A percentile compares a stretch with the other conserved stretches of the same genome.
Evolutionary conservation across 2,797 vertebrate genomes (phyloP).

Genomic region (Neomorphus geoffroyi): DNA sequence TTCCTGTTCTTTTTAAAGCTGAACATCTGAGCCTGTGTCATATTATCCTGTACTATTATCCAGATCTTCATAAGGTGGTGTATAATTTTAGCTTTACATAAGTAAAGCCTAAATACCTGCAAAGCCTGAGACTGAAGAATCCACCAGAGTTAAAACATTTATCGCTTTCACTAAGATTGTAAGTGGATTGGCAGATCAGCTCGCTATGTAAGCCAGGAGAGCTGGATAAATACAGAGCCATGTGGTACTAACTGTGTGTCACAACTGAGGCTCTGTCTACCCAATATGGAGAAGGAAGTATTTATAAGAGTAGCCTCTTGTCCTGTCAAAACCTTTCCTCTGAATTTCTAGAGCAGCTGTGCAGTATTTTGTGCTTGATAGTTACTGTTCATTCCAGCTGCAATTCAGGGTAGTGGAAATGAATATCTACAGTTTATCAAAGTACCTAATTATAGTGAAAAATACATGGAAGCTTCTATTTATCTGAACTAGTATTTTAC

Average conservation of each 20-base stretch:
- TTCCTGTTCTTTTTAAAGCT: neutral
- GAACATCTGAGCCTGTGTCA: rapidly evolving
- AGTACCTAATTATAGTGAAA: neutral
- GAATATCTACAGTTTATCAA: neutral
- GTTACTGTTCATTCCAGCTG: neutral
- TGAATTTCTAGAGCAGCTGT: neutral
- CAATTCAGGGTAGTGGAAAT: neutral
- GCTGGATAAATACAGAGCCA: neutral
- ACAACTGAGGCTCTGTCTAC: neutral
- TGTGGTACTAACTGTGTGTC: neutral
- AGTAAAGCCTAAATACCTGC: neutral
- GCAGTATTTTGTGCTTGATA: neutral
- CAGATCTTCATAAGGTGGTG: neutral
- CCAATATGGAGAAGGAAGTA: neutral
- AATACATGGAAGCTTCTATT: neutral
- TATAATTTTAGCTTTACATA: neutral
- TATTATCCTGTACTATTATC: neutral
- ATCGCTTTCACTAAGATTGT: neutral
- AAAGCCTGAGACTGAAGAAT: neutral
- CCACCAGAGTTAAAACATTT: neutral
- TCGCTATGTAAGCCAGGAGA: neutral
- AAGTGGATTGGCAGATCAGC: neutral
- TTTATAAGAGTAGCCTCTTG: neutral
- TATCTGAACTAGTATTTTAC: neutral
- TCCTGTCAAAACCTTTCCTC: neutral